Evolutionary conservation across 64 coral and sea anemone genomes (phyloP).

Genomic region (Montipora sp.): DNA sequence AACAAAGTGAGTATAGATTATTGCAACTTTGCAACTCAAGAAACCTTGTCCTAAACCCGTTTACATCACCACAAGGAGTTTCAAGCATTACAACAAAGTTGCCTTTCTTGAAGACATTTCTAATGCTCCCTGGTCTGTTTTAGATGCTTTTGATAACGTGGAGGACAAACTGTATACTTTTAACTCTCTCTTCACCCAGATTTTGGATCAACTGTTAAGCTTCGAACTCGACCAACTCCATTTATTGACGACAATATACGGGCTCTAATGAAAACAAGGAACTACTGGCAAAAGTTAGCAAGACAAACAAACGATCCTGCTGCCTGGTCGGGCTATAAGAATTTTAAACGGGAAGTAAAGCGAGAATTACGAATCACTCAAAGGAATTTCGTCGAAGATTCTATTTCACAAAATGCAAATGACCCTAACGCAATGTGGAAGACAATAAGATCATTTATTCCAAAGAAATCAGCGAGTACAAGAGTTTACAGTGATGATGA

Average conservation of each 20-base stretch:
- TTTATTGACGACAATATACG: background rate
- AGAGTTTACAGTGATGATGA: constrained; percentile 7
- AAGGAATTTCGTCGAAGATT: constrained; percentile 33
- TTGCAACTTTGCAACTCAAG: constrained; percentile 28
- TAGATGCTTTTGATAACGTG: constrained; percentile 44
- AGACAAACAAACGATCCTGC: constrained; percentile 56
- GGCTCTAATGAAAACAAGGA: constrained; percentile 65
- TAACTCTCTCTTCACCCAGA: constrained; percentile 21
- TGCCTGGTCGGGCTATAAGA: constrained; percentile 51
- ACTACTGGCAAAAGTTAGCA: constrained; percentile 72
- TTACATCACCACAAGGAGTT: constrained; percentile 35
- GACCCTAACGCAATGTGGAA: constrained; percentile 59
- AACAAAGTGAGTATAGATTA: background rate
- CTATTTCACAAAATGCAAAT: constrained; percentile 45
- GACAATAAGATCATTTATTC: constrained; percentile 64
- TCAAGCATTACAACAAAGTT: constrained; percentile 38
- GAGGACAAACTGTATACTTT: constrained; percentile 51
- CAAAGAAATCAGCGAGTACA: constrained; percentile 42
- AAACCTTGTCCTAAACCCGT: background rate
- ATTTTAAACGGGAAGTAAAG: constrained; percentile 54
- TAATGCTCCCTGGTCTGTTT: background rate
- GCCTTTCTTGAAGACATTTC: constrained; percentile 44
- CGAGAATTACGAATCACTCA: background rate
- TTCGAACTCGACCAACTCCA: background rate
- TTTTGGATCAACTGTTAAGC: constrained; percentile 36